These are phyloP conservation scores for Thunnus maccoyii DNA, from an alignment of 2,113 vertebrate genomes.

Conservation along the genomic window DNA sequence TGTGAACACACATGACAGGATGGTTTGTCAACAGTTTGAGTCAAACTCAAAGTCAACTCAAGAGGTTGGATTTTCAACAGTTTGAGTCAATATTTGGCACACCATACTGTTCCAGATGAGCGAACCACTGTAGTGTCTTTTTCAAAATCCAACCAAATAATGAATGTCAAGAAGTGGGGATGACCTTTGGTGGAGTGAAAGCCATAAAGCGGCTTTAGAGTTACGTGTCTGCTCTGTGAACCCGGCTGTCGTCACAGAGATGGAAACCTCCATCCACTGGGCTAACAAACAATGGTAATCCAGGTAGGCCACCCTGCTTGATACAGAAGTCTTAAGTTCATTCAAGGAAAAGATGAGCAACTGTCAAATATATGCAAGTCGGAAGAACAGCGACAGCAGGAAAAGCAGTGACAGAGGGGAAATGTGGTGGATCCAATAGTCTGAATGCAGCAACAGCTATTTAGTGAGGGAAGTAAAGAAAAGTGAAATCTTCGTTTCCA, in stretches of 20 bases:
- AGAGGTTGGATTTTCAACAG: constrained; percentile 48
- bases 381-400: constrained; percentile 38
- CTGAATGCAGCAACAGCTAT: constrained; percentile 22
- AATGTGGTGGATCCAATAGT: not conserved
- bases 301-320: constrained; percentile 81
- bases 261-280: constrained; percentile 81
- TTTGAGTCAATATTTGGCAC: constrained; percentile 35
- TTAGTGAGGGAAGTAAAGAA: constrained; percentile 24
- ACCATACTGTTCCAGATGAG: constrained; percentile 44
- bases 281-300: constrained; percentile 84
- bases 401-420: constrained; percentile 47
- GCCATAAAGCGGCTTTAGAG: constrained; percentile 67
- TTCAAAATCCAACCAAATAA: constrained; percentile 65
- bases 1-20: constrained; percentile 33
- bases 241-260: constrained; percentile 77
- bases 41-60: constrained; percentile 30
- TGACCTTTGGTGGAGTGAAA: constrained; percentile 70
- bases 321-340: constrained; percentile 78
- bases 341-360: constrained; percentile 56
- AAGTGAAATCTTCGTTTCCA: constrained; percentile 27
- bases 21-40: constrained; percentile 46
- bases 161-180: constrained; percentile 61
- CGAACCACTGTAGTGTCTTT: constrained; percentile 58
- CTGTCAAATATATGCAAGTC: constrained; percentile 22
- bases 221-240: constrained; percentile 77